Conservation (phyloP, 2,113 vertebrate species). For the Tetrao urogallus region DNA sequence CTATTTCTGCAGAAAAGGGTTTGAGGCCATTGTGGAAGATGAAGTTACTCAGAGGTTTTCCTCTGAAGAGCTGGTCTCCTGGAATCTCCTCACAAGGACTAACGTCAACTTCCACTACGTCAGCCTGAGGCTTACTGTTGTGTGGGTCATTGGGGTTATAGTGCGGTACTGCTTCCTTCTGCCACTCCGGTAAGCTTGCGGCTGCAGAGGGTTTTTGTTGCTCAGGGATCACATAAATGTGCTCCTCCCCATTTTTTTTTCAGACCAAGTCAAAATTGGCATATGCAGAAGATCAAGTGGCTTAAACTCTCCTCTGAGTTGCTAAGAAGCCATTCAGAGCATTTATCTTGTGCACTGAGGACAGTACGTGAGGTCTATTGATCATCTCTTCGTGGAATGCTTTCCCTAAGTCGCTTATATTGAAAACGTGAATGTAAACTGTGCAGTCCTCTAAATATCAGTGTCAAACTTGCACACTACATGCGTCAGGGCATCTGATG, state of each 20-base stretch:
- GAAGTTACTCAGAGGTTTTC: conserved; percentile 95
- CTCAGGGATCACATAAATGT: rapidly evolving
- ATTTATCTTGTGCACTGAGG: background rate
- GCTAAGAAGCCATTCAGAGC: background rate
- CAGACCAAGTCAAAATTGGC: background rate
- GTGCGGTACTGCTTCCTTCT: conserved; percentile 91
- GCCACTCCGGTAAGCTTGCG: conserved; percentile 86
- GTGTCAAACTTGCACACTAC: background rate
- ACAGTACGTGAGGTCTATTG: background rate
- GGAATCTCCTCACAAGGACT: conserved; percentile 98
- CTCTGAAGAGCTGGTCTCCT: conserved; percentile 94
- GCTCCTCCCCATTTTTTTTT: background rate
- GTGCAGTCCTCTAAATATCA: background rate
- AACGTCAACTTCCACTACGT: conserved; percentile 94
- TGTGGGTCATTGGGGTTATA: conserved; percentile 92
- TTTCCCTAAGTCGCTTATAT: background rate
- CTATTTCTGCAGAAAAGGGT: conserved; percentile 92
- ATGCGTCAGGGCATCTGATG: background rate
- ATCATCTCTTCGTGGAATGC: background rate
- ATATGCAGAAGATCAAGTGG: background rate
- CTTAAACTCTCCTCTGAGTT: background rate
- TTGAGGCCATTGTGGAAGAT: conserved; percentile 94
- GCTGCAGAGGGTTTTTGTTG: background rate
- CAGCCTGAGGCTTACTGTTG: conserved; percentile 87
- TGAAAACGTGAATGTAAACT: background rate